These are phyloP conservation scores for Dicentrarchus labrax DNA, from an alignment of 2,113 vertebrate species.

Conservation along the genomic window DNA sequence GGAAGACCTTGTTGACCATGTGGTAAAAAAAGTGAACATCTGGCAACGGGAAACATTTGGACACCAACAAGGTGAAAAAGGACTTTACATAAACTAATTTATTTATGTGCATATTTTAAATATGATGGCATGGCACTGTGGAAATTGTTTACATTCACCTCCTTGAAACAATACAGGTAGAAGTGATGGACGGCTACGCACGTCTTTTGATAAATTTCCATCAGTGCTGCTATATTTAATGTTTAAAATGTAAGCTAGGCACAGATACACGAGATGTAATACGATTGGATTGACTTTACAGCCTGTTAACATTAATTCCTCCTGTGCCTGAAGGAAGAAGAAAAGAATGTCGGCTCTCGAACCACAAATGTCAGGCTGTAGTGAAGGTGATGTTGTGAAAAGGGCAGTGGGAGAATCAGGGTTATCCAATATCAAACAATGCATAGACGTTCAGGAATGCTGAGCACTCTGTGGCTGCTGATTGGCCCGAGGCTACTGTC, in stretches of 20 bases:
- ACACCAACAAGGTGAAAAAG: background rate
- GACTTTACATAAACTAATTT: too few species aligned
- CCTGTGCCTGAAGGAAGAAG: background rate
- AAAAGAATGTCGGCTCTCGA: background rate
- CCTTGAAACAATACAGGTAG: too few species aligned
- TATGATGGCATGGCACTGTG: too few species aligned
- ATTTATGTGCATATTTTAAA: too few species aligned
- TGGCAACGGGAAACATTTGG: background rate
- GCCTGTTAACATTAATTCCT: background rate
- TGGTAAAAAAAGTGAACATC: background rate
- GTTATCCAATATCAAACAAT: conserved; percentile 60
- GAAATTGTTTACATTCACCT: too few species aligned
- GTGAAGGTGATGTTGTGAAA: conserved; percentile 20
- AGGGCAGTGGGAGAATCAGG: conserved; percentile 14
- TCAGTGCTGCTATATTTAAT: background rate
- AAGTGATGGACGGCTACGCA: too few species aligned
- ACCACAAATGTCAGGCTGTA: conserved; percentile 30
- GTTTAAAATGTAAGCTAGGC: background rate
- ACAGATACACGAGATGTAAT: background rate
- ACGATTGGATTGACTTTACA: background rate
- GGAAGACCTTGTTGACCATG: background rate
- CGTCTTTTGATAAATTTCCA: background rate
- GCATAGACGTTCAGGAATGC: conserved; percentile 49
- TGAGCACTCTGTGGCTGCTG: conserved; percentile 4
- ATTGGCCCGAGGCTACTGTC: conserved; percentile 48